Evolutionary conservation across 2,888 invertebrate genomes (phyloP).

Genomic region (Vesta saturnalis): DNA sequence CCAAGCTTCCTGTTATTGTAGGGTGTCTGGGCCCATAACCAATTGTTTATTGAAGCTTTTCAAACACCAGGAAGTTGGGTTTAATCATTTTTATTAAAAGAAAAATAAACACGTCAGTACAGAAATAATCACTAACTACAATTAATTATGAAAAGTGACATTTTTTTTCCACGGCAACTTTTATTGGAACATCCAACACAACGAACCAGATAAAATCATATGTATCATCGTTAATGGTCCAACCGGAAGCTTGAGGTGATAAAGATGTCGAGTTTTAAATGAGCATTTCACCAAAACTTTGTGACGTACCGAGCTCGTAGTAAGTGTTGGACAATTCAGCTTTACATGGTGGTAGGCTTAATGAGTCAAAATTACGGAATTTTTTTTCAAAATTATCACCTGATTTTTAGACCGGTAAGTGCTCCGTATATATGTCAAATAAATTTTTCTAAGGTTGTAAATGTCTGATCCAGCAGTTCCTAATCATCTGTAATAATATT

Average conservation of each 20-base stretch:
- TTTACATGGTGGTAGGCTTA: slow-evolving; percentile 40
- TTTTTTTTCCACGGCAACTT: too few species aligned
- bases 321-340: too few species aligned
- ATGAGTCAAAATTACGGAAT: slow-evolving; percentile 2
- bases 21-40: too few species aligned
- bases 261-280: slow-evolving; percentile 38
- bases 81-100: too few species aligned
- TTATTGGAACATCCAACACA: too few species aligned
- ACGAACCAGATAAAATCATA: slow-evolving; percentile 43
- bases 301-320: too few species aligned
- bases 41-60: slow-evolving; percentile 30
- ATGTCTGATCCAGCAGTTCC: not conserved
- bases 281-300: slow-evolving; percentile 44
- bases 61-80: too few species aligned
- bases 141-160: too few species aligned
- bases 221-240: slow-evolving; percentile 27
- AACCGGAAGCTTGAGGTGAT: slow-evolving; percentile 26
- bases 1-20: too few species aligned
- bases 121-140: too few species aligned
- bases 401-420: slow-evolving; percentile 32
- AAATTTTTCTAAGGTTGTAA: slow-evolving; percentile 30
- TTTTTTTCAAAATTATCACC: slow-evolving; percentile 35
- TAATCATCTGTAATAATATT: slow-evolving; percentile 30
- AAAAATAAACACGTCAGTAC: too few species aligned
- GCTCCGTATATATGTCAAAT: slow-evolving; percentile 39